Percentiles rank a stretch among this genome's conserved stretches.
Conservation (phyloP, 1,140 invertebrate genomes). For the Musca domestica region DNA sequence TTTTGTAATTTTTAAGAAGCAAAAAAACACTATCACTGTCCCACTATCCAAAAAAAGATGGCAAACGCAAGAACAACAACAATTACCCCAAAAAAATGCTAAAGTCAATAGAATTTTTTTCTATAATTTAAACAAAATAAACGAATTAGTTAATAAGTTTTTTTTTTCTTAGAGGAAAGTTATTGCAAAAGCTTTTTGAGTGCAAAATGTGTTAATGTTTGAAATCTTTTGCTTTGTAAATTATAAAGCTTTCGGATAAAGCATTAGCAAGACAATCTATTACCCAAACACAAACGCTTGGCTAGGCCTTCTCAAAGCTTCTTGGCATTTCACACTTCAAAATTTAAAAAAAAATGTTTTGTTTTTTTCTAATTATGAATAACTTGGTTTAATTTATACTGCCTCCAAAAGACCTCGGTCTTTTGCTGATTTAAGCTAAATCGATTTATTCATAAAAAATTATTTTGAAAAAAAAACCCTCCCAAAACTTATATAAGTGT, state of each 20-base stretch:
- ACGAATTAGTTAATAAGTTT: not conserved
- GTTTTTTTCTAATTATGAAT: constrained; percentile 15
- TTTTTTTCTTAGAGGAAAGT: not conserved
- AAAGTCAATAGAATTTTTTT: too few relatives aligned
- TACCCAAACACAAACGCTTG: not conserved
- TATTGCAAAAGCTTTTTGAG: too few relatives aligned
- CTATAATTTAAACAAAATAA: not conserved
- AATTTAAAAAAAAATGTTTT: constrained; percentile 1
- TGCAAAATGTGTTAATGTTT: not conserved
- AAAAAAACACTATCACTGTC: too few relatives aligned
- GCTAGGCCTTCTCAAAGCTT: not conserved
- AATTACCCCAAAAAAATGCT: too few relatives aligned
- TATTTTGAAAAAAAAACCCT: constrained; percentile 18
- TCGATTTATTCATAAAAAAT: constrained; percentile 23
- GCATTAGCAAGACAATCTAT: not conserved
- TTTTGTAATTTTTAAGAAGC: too few relatives aligned
- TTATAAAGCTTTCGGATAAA: not conserved
- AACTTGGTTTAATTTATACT: constrained; percentile 24
- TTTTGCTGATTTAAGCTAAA: constrained; percentile 20
- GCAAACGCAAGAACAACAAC: too few relatives aligned
- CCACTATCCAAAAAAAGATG: too few relatives aligned
- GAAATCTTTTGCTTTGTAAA: not conserved
- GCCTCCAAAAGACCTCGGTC: not conserved
- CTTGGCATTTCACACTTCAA: not conserved
- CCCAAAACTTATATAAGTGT: constrained; percentile 28